A percentile compares a stretch with the other conserved stretches of the same genome.
Conservation (phyloP, 2,888 invertebrate species). For the Leucania comma region DNA sequence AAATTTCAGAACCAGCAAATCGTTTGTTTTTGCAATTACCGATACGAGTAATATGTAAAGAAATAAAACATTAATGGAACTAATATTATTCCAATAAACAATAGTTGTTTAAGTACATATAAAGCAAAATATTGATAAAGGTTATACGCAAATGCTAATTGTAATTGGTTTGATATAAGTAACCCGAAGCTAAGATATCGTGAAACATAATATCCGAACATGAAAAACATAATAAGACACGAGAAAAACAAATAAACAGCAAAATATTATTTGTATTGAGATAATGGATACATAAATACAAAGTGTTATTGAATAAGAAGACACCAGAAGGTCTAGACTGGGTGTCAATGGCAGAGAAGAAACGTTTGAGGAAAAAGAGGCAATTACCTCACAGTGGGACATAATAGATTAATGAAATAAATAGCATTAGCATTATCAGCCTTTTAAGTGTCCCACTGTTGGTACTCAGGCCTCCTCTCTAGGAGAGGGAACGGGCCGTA, state of each 20-base stretch:
- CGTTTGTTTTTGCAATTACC: not conserved
- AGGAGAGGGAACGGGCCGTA: too few relatives aligned
- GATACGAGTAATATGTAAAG: too few relatives aligned
- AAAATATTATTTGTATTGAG: not conserved
- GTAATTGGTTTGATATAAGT: constrained; percentile 6
- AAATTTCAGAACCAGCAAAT: not conserved
- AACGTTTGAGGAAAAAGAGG: too few relatives aligned
- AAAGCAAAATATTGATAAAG: not conserved
- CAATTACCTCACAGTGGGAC: too few relatives aligned
- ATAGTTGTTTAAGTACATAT: not conserved
- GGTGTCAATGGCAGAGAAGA: too few relatives aligned
- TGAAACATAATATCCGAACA: constrained; percentile 2
- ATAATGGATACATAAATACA: not conserved
- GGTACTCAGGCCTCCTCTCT: too few relatives aligned
- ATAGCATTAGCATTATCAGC: too few relatives aligned
- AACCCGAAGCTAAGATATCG: constrained; percentile 7
- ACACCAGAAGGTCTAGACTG: too few relatives aligned
- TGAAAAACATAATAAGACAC: not conserved
- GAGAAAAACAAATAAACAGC: not conserved
- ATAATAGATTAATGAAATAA: too few relatives aligned
- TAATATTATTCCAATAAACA: constrained; percentile 1
- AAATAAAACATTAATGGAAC: not conserved
- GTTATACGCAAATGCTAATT: constrained; percentile 3
- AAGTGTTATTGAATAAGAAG: not conserved
- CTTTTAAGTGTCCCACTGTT: too few relatives aligned